Evolutionary conservation across 1,140 invertebrate genomes (phyloP).

Genomic region (Drosophila auraria): DNA sequence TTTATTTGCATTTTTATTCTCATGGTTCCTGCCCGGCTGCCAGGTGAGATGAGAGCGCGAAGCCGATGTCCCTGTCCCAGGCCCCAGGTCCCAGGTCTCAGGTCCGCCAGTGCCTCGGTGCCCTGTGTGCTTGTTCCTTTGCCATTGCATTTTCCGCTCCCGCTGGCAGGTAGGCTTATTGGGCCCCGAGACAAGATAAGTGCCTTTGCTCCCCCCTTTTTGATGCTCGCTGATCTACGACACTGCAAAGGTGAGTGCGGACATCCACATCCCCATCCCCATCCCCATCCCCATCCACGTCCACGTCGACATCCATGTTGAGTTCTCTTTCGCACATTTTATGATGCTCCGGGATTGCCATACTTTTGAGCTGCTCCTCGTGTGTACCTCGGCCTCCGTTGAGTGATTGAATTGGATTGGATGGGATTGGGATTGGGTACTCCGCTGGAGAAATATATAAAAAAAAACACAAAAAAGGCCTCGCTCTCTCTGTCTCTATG

Average conservation of each 20-base stretch:
- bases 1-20: constrained; percentile 76
- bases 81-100: neutral
- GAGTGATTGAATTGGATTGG: constrained; percentile 72
- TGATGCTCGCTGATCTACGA: constrained; percentile 66
- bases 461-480: constrained; percentile 8
- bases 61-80: constrained; percentile 35
- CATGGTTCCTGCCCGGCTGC: constrained; percentile 37
- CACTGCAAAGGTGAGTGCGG: constrained; percentile 44
- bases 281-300: neutral
- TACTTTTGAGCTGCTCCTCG: constrained; percentile 58
- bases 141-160: constrained; percentile 36
- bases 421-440: constrained; percentile 18
- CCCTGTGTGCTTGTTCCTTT: neutral
- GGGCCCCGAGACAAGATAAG: constrained; percentile 67
- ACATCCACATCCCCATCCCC: constrained; percentile 1
- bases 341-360: constrained; percentile 73
- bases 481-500: constrained; percentile 15
- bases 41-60: constrained; percentile 59
- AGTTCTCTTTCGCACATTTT: constrained; percentile 71
- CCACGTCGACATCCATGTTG: constrained; percentile 11
- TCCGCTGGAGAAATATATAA: constrained; percentile 2
- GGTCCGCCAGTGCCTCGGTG: neutral
- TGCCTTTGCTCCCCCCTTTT: constrained; percentile 50
- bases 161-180: constrained; percentile 61
- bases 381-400: constrained; percentile 43